A percentile compares a stretch with the other conserved stretches of the same genome.
Conservation (phyloP, 2,888 invertebrate genomes). For the Hofmannophila pseudospretella region DNA sequence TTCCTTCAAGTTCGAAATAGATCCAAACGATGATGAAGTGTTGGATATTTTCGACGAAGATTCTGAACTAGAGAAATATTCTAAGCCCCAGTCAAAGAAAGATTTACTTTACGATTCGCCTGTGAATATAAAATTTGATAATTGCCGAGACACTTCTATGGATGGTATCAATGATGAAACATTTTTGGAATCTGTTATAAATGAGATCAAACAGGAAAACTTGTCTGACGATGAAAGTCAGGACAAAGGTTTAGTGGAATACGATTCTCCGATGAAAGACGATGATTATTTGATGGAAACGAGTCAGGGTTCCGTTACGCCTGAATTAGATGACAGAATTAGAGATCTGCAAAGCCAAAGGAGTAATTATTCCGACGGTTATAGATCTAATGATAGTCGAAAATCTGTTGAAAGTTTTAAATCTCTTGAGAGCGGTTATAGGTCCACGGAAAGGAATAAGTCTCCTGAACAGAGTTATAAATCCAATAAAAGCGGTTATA, state of each 20-base stretch:
- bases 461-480: slow-evolving; percentile 26
- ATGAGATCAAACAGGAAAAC: slow-evolving; percentile 62
- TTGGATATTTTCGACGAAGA: slow-evolving; percentile 53
- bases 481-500: slow-evolving; percentile 11
- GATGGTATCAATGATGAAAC: slow-evolving; percentile 52
- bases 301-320: slow-evolving; percentile 45
- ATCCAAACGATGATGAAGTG: slow-evolving; percentile 55
- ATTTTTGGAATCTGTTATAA: slow-evolving; percentile 65
- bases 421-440: slow-evolving; percentile 15
- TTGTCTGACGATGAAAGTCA: slow-evolving; percentile 52
- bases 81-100: slow-evolving; percentile 28
- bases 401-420: slow-evolving; percentile 29
- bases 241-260: slow-evolving; percentile 63
- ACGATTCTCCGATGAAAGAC: slow-evolving; percentile 58
- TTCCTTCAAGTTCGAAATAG: slow-evolving; percentile 63
- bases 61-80: slow-evolving; percentile 34
- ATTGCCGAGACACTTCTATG: slow-evolving; percentile 36
- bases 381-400: slow-evolving; percentile 36
- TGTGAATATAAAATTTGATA: slow-evolving; percentile 33
- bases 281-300: slow-evolving; percentile 19
- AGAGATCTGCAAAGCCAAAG: slow-evolving; percentile 32
- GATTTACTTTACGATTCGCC: slow-evolving; percentile 37
- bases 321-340: slow-evolving; percentile 52
- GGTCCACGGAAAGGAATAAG: slow-evolving; percentile 18
- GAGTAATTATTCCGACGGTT: slow-evolving; percentile 46